Evolutionary conservation across 2,797 vertebrate genomes (phyloP).

Genomic region (Cyprinodon diabolis): DNA sequence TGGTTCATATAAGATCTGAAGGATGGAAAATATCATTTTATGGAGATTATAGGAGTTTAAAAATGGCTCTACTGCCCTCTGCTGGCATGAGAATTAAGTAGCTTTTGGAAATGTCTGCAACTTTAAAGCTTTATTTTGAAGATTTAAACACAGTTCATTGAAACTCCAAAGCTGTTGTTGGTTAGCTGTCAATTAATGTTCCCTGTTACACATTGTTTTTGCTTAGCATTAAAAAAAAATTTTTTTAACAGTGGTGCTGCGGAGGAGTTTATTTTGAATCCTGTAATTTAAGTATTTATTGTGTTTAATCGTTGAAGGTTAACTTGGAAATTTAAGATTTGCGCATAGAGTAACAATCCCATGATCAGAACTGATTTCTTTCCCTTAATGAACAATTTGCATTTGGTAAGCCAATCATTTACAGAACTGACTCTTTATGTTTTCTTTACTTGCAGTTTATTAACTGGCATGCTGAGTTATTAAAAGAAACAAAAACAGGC

Average conservation of each 20-base stretch:
- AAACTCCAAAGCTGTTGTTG: neutral
- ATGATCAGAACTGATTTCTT: neutral
- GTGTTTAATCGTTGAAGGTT: neutral
- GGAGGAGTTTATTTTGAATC: neutral
- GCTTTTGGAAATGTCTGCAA: neutral
- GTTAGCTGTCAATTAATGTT: neutral
- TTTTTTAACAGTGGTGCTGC: neutral
- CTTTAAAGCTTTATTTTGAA: neutral
- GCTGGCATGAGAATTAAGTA: slow-evolving; percentile 26
- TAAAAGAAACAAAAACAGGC: slow-evolving; percentile 13
- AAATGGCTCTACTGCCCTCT: slow-evolving; percentile 55
- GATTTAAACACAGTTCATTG: neutral
- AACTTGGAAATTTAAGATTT: neutral
- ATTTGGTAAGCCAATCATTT: slow-evolving; percentile 2
- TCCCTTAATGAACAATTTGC: neutral
- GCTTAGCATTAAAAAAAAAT: neutral
- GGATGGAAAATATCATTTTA: slow-evolving; percentile 11
- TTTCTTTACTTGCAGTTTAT: slow-evolving; percentile 4
- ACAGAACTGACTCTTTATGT: neutral
- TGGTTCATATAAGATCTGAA: slow-evolving; percentile 1
- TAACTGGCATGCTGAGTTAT: slow-evolving; percentile 25
- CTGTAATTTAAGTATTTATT: neutral
- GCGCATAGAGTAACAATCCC: neutral
- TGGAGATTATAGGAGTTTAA: neutral
- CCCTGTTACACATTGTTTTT: neutral